Conservation (phyloP, 2,888 invertebrate species). For the Aleiodes testaceus region DNA sequence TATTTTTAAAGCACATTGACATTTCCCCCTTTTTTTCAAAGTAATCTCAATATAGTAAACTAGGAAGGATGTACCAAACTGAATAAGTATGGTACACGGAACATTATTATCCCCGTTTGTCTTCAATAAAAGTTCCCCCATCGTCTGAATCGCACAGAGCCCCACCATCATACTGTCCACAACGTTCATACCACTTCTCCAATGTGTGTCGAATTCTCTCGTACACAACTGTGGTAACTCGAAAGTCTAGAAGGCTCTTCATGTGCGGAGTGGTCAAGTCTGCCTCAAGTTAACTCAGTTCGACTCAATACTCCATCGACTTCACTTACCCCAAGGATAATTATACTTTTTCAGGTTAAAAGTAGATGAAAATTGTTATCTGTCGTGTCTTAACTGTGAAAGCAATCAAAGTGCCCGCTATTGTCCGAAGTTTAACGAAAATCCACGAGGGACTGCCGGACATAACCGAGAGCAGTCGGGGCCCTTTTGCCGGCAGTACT, state of each 20-base stretch:
- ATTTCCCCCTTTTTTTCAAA: neutral
- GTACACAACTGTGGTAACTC: neutral
- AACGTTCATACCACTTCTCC: conserved; percentile 7
- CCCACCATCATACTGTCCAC: conserved; percentile 8
- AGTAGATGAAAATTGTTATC: too few relatives aligned
- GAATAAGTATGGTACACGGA: conserved; percentile 55
- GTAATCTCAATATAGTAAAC: conserved; percentile 50
- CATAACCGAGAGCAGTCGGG: neutral
- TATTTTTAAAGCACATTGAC: conserved; percentile 18
- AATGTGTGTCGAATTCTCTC: conserved; percentile 1
- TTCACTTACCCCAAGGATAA: conserved; percentile 43
- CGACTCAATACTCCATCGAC: conserved; percentile 49
- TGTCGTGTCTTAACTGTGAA: too few relatives aligned
- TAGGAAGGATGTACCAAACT: conserved; percentile 63
- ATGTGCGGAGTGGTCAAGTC: too few relatives aligned
- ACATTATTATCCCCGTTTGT: conserved; percentile 46
- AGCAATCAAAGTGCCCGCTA: conserved; percentile 14
- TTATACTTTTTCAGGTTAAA: neutral
- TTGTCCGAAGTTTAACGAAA: conserved; percentile 3
- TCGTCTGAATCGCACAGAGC: conserved; percentile 31
- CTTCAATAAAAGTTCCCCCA: conserved; percentile 48
- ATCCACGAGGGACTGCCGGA: neutral
- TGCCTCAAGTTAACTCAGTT: too few relatives aligned
- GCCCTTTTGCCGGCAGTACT: neutral
- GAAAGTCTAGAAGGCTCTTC: conserved; percentile 8